Percentiles rank a stretch among this genome's conserved stretches.
Conservation (phyloP, 2,888 invertebrate species). For the Lamellibrachia satsuma region DNA sequence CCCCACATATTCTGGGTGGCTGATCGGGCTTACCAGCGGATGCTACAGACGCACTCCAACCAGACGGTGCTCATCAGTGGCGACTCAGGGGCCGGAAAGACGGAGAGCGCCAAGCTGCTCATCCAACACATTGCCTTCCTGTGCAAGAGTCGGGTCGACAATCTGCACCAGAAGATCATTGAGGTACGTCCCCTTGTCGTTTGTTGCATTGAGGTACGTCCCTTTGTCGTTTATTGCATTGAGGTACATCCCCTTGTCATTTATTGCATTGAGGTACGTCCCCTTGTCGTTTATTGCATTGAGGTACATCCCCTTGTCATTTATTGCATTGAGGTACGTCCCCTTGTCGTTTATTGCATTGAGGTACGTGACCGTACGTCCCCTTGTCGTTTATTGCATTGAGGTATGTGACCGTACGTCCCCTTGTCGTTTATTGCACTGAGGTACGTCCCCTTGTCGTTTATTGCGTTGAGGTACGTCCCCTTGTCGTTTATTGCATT, state of each 20-base stretch:
- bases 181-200: constrained; percentile 45
- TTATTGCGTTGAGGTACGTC: constrained; percentile 47
- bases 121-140: constrained; percentile 56
- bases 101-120: constrained; percentile 58
- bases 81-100: constrained; percentile 61
- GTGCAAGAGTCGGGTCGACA: constrained; percentile 47
- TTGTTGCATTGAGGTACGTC: not conserved
- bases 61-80: constrained; percentile 57
- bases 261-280: too few species aligned
- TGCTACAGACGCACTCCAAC: constrained; percentile 38
- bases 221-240: too few species aligned
- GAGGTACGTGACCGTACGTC: too few species aligned
- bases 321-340: too few species aligned
- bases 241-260: too few species aligned
- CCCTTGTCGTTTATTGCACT: too few species aligned
- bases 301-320: too few species aligned
- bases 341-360: too few species aligned
- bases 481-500: not conserved
- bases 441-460: too few species aligned
- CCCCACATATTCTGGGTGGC: constrained; percentile 58
- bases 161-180: constrained; percentile 56
- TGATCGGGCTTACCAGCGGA: constrained; percentile 50
- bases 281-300: too few species aligned
- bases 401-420: too few species aligned
- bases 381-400: too few species aligned